phyloP scores from a whole-genome alignment of 2,888 invertebrate species.

The Brachynemurus nebulosus region DNA sequence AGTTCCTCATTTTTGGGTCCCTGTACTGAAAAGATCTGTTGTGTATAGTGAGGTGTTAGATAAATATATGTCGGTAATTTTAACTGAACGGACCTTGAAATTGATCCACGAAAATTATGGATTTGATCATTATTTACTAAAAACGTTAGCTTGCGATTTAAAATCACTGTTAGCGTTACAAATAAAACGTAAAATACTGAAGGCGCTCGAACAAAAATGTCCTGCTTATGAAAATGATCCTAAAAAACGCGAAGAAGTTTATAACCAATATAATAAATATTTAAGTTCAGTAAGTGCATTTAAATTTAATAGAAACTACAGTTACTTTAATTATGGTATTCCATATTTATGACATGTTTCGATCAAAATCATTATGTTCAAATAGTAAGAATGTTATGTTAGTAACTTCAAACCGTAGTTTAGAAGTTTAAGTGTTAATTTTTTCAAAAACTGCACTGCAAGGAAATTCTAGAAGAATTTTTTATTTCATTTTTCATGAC shows the following conservation, averaged over 20 bases:
- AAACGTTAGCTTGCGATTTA: slow-evolving; percentile 84
- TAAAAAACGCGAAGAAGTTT: slow-evolving; percentile 51
- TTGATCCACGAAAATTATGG: slow-evolving; percentile 84
- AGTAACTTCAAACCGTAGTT: too few species aligned
- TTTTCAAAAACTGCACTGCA: too few species aligned
- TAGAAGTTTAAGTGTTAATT: too few species aligned
- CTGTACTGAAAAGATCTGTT: slow-evolving; percentile 60
- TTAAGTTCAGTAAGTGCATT: slow-evolving; percentile 55
- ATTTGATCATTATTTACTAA: slow-evolving; percentile 87
- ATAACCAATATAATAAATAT: slow-evolving; percentile 68
- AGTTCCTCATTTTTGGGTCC: slow-evolving; percentile 80
- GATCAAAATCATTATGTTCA: too few species aligned
- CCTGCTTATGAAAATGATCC: slow-evolving; percentile 52
- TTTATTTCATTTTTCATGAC: too few species aligned
- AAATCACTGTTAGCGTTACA: slow-evolving; percentile 71
- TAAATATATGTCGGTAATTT: slow-evolving; percentile 63
- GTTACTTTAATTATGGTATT: too few species aligned
- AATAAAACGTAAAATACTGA: slow-evolving; percentile 72
- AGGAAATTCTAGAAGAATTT: too few species aligned
- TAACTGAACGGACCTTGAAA: slow-evolving; percentile 71
- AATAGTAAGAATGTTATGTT: too few species aligned
- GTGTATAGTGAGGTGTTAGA: slow-evolving; percentile 85
- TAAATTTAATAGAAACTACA: too few species aligned
- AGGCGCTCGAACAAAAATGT: slow-evolving; percentile 51
- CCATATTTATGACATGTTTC: too few species aligned